Evolutionary conservation across 2,888 invertebrate species (phyloP).

Genomic region (Mesorhabditis belari): DNA sequence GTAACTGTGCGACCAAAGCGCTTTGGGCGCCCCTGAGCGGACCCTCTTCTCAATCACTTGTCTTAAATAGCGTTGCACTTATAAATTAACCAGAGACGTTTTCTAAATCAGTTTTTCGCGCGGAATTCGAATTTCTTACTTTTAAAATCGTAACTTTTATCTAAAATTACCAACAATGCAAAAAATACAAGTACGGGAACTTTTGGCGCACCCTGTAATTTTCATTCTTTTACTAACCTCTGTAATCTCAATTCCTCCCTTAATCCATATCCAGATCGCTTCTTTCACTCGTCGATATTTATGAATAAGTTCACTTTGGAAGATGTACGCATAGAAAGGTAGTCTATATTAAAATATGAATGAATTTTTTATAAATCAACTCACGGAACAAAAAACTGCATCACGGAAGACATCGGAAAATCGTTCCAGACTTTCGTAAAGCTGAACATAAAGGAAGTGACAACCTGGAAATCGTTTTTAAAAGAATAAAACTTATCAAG

Average conservation of each 20-base stretch:
- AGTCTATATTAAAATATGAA: slow-evolving; percentile 1
- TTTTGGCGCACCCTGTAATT: neutral
- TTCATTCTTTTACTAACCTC: slow-evolving; percentile 1
- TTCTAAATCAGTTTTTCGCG: too few relatives aligned
- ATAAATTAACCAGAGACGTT: too few relatives aligned
- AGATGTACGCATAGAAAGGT: slow-evolving; percentile 15
- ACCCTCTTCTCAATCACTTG: too few relatives aligned
- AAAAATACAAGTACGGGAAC: too few relatives aligned
- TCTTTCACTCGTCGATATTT: slow-evolving; percentile 7
- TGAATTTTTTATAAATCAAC: slow-evolving; percentile 55
- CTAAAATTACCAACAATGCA: too few relatives aligned
- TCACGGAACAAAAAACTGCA: slow-evolving; percentile 84
- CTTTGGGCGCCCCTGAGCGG: too few relatives aligned
- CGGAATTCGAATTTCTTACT: too few relatives aligned
- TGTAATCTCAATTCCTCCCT: slow-evolving; percentile 10
- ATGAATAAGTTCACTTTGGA: slow-evolving; percentile 12
- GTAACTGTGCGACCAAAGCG: too few relatives aligned
- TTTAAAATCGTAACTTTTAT: too few relatives aligned
- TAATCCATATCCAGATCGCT: slow-evolving; percentile 7
- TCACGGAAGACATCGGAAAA: slow-evolving; percentile 71
- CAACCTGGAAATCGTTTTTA: neutral
- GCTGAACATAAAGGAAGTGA: slow-evolving; percentile 18
- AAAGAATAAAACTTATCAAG: slow-evolving; percentile 6
- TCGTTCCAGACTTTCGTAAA: slow-evolving; percentile 65
- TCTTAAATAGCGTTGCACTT: too few relatives aligned